phyloP scores from a whole-genome alignment of 2,113 vertebrate genomes.

The Lota lota region DNA sequence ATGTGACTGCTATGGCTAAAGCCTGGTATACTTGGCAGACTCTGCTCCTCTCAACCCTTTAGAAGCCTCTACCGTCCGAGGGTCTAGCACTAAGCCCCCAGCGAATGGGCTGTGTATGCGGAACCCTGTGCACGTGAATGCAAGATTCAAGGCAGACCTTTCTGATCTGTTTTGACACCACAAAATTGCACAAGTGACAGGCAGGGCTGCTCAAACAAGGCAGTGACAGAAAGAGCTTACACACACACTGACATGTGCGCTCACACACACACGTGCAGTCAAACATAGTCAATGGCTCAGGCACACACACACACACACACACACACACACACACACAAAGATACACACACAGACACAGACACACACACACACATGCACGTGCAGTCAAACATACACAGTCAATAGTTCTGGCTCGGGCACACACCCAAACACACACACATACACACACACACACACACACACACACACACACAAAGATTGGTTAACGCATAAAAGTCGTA shows the following conservation, averaged over 20 bases:
- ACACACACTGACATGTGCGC: conserved; percentile 30
- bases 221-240: conserved; percentile 37
- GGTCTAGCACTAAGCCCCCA: conserved; percentile 67
- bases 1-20: conserved; percentile 64
- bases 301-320: conserved; percentile 32
- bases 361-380: conserved; percentile 1
- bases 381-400: not conserved
- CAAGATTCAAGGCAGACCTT: conserved; percentile 66
- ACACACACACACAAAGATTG: conserved; percentile 17
- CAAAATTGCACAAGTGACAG: too few species aligned
- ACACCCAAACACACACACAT: not conserved
- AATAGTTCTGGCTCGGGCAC: not conserved
- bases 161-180: conserved; percentile 73
- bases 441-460: not conserved
- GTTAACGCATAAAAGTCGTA: too few species aligned
- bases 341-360: conserved; percentile 61
- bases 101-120: not conserved
- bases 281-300: conserved; percentile 3
- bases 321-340: conserved; percentile 53
- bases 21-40: conserved; percentile 69
- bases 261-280: conserved; percentile 9
- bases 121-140: not conserved
- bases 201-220: conserved; percentile 74
- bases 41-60: conserved; percentile 69
- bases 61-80: conserved; percentile 72